phyloP scores from a whole-genome alignment of 2,888 invertebrate genomes.

The Nomada goodeniana region DNA sequence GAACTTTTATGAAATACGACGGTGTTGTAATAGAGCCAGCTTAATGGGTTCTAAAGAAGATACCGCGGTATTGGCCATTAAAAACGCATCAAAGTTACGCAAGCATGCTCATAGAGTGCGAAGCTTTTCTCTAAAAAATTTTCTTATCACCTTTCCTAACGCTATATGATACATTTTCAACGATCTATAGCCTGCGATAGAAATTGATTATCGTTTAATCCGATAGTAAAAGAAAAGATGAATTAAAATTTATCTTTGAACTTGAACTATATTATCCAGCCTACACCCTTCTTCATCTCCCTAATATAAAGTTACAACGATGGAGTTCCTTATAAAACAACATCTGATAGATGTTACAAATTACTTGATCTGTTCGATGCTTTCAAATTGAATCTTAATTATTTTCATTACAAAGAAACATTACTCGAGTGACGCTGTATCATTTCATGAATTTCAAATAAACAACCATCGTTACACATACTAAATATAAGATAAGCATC shows the following conservation, averaged over 20 bases:
- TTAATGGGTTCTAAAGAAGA: not conserved
- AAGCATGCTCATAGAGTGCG: not conserved
- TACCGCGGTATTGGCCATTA: slow-evolving; percentile 30
- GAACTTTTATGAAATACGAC: not conserved
- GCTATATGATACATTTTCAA: not conserved
- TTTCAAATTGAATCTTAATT: too few relatives aligned
- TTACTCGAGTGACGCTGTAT: too few relatives aligned
- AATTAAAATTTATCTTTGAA: not conserved
- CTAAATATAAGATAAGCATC: too few relatives aligned
- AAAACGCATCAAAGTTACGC: slow-evolving; percentile 39
- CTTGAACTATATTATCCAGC: not conserved
- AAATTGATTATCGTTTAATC: slow-evolving; percentile 31
- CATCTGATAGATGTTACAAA: not conserved
- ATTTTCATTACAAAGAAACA: too few relatives aligned
- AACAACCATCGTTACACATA: too few relatives aligned
- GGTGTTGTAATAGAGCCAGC: not conserved
- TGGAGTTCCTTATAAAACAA: not conserved
- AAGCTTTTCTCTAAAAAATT: not conserved
- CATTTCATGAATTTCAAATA: too few relatives aligned
- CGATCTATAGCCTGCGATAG: slow-evolving; percentile 5
- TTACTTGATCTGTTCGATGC: too few relatives aligned
- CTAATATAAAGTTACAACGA: not conserved
- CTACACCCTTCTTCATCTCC: not conserved
- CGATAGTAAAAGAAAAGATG: not conserved
- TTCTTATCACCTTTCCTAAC: slow-evolving; percentile 16